Conservation (phyloP, 2,888 invertebrate genomes). For the Drosophila parthenogenetica region DNA sequence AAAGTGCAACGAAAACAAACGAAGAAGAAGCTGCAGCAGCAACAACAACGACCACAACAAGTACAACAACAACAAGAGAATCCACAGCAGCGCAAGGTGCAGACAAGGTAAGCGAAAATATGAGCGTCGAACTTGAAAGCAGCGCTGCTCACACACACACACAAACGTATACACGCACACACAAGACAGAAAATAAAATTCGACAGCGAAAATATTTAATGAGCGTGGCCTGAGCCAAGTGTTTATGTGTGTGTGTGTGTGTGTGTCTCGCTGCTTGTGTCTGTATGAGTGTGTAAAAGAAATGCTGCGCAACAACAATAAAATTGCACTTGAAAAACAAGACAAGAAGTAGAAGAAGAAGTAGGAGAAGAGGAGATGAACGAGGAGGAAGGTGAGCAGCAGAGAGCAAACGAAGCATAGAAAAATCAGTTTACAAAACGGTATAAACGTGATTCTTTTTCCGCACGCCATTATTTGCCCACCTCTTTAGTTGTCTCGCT, state of each 20-base stretch:
- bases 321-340: constrained; percentile 74
- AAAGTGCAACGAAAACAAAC: constrained; percentile 23
- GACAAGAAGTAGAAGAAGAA: constrained; percentile 12
- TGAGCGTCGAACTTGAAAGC: constrained; percentile 71
- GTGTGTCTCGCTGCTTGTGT: constrained; percentile 1
- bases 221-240: constrained; percentile 49
- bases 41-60: constrained; percentile 1
- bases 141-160: constrained; percentile 38
- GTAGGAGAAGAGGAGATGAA: constrained; percentile 1
- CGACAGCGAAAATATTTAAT: constrained; percentile 76
- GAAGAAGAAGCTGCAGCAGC: constrained; percentile 30
- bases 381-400: constrained; percentile 13
- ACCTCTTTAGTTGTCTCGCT: constrained; percentile 2
- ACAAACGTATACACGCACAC: constrained; percentile 29
- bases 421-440: constrained; percentile 79
- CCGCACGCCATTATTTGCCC: constrained; percentile 55
- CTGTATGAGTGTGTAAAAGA: constrained; percentile 39
- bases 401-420: constrained; percentile 43
- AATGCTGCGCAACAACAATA: constrained; percentile 32
- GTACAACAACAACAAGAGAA: constrained; percentile 31
- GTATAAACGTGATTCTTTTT: constrained; percentile 79
- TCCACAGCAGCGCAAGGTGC: constrained; percentile 70
- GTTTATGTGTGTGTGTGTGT: constrained; percentile 21
- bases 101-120: constrained; percentile 68
- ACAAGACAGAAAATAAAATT: constrained; percentile 40